Conservation (phyloP, 2,888 invertebrate genomes). For the Gandaritis pyraliata region DNA sequence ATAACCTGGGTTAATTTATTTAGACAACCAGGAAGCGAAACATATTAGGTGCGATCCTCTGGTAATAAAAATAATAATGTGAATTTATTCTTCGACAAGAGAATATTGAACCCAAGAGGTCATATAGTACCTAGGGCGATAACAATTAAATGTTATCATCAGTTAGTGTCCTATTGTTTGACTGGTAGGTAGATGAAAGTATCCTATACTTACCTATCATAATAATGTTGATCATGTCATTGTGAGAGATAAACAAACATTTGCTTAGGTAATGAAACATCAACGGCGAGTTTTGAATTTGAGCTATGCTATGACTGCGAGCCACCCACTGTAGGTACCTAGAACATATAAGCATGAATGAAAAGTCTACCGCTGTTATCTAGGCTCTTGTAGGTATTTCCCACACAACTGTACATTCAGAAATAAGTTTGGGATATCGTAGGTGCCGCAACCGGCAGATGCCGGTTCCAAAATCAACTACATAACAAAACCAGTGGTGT, state of each 20-base stretch:
- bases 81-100: conserved; percentile 19
- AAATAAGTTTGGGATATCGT: too few relatives aligned
- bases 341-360: neutral
- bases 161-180: conserved; percentile 27
- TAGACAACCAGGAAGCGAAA: too few relatives aligned
- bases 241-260: conserved; percentile 14
- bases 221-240: neutral
- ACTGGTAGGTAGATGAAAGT: conserved; percentile 18
- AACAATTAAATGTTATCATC: conserved; percentile 30
- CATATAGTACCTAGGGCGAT: conserved; percentile 14
- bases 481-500: too few relatives aligned
- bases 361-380: neutral
- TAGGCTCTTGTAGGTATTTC: neutral
- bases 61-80: neutral
- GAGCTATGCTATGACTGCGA: neutral
- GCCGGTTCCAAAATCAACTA: too few relatives aligned
- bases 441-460: too few relatives aligned
- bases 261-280: conserved; percentile 2
- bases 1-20: too few relatives aligned
- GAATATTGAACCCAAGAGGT: conserved; percentile 19
- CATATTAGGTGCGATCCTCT: neutral
- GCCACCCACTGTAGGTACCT: too few relatives aligned
- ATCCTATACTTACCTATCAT: conserved; percentile 2
- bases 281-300: neutral
- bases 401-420: too few relatives aligned